Evolutionary conservation across 1,140 invertebrate genomes (phyloP), one percentile per base, ranked within the genome.

Genomic region (Atta colombica): DNA sequence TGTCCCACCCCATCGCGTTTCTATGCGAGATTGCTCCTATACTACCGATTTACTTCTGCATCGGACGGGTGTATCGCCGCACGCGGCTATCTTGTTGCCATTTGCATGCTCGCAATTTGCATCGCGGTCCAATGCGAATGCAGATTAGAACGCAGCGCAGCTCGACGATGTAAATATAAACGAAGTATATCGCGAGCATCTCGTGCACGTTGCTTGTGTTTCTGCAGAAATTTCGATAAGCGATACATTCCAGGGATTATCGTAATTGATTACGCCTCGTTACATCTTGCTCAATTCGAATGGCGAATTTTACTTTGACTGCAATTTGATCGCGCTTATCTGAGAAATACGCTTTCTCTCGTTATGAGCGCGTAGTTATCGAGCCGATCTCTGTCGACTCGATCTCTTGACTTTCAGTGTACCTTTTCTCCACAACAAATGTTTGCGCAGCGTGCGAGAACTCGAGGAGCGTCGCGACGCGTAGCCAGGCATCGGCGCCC

Each of bases 401-500:
- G 35, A 80, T 65, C 49, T 78, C 53, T 31, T 10, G 49, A 45
- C 51, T 28, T 21, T 60, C 16, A 39, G 21, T 45, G 31, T 31
- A 25, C 8, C 21, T 88, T 53, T 86, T 86, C 39, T 86, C 51
- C 71, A 61, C 60, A 55, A 49, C 39, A 31, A 84, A 75, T 63
- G 45, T 82, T 82, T 82, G 68, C n/a, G 65, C 31, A 28, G 85
- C 77, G 61, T 53, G 65, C 6, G n/a, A 31, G 58, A 21, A 85
- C 69, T 65, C 63, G 80, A 69, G 25, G 61, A 90, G 82, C 88
- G 91, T 87, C 89, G 85, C 85, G 87, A 87, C 91, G 90, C 86
- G 65, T 88, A 90, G 58, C 84, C 69, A 53, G 87, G 81, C 89
- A 90, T 91, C 90, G 91, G 90, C 90, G 90, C 87, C 90, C 91